These are phyloP conservation scores for Apodemus speciosus DNA, from an alignment of 2,113 vertebrate genomes.

Conservation along the genomic window DNA sequence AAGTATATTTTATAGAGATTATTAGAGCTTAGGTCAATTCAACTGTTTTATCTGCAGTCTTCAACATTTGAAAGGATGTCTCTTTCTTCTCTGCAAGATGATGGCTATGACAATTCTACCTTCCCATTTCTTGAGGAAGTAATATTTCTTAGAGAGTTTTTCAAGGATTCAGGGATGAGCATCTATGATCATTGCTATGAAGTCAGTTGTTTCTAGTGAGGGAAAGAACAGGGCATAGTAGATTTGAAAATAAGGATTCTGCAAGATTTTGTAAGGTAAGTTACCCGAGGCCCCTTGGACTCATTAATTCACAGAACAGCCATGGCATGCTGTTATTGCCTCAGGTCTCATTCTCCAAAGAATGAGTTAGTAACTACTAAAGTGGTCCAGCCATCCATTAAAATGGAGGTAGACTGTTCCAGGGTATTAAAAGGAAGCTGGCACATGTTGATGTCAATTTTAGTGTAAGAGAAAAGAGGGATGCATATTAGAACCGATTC, in stretches of 20 bases:
- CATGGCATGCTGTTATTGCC: background rate
- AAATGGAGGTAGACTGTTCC: background rate
- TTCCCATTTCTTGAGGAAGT: background rate
- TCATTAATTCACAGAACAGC: background rate
- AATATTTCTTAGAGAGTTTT: background rate
- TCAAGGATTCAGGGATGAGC: background rate
- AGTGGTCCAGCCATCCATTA: background rate
- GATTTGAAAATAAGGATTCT: background rate
- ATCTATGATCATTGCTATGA: background rate
- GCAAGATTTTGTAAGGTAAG: background rate
- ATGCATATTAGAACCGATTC: background rate
- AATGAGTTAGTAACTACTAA: background rate
- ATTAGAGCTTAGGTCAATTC: background rate
- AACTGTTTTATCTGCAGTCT: conserved; percentile 4
- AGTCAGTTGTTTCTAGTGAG: background rate
- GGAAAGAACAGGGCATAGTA: background rate
- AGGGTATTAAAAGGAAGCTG: background rate
- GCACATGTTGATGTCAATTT: background rate
- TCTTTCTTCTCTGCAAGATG: conserved; percentile 3
- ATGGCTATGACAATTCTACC: background rate
- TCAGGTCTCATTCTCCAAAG: background rate
- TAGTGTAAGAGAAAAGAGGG: background rate
- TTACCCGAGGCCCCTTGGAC: background rate
- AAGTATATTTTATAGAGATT: conserved; percentile 5
- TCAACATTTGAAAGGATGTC: background rate